Conservation (phyloP, 2,888 invertebrate species). For the Andrena chrysosceles region DNA sequence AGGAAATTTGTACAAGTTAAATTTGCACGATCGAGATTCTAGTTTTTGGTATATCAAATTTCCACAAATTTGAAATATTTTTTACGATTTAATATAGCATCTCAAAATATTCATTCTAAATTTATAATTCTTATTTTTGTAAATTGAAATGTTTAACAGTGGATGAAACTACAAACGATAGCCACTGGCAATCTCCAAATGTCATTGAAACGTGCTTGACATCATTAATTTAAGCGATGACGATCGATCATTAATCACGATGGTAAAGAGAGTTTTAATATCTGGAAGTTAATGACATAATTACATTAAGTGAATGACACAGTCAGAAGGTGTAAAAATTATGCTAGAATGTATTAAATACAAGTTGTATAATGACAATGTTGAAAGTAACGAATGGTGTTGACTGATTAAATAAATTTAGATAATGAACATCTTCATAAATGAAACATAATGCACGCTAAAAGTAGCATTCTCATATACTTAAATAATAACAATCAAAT, state of each 20-base stretch:
- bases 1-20: not conserved
- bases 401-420: not conserved
- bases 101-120: not conserved
- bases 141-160: not conserved
- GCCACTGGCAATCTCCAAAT: not conserved
- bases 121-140: no score
- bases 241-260: constrained; percentile 18
- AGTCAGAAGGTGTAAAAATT: not conserved
- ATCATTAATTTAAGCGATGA: constrained; percentile 21
- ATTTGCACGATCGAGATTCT: not conserved
- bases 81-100: not conserved
- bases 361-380: not conserved
- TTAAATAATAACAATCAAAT: no score
- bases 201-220: constrained; percentile 4
- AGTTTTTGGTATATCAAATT: not conserved
- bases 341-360: no score
- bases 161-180: not conserved
- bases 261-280: not conserved
- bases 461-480: no score
- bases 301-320: constrained; percentile 12
- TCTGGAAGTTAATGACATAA: not conserved
- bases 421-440: no score
- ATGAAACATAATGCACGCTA: no score
- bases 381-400: not conserved
- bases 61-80: not conserved